Conservation (phyloP, 2,888 invertebrate species). For the Acanthosepion pharaonis region DNA sequence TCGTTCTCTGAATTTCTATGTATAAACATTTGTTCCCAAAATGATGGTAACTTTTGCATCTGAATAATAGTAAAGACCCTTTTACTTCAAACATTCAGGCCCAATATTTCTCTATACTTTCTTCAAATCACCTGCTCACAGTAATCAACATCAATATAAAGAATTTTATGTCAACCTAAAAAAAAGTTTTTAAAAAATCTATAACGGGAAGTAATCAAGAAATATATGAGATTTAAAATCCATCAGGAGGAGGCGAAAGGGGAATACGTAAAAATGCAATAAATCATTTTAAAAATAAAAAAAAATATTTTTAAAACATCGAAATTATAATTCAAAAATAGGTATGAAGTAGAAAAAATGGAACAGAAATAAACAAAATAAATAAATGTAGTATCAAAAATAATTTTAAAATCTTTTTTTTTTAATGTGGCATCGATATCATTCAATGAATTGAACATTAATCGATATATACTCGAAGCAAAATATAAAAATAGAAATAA, state of each 20-base stretch:
- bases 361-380: background rate
- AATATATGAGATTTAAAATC: background rate
- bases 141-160: no score
- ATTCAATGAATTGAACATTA: background rate
- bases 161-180: no score
- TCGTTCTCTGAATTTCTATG: no score
- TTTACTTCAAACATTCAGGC: no score
- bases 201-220: no score
- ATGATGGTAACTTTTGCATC: no score
- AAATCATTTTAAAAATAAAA: constrained; percentile 33
- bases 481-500: background rate
- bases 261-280: background rate
- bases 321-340: background rate
- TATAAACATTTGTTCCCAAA: no score
- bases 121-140: no score
- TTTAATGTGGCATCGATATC: background rate
- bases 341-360: background rate
- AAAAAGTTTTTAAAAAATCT: no score
- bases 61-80: no score
- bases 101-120: no score
- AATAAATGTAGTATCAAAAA: background rate
- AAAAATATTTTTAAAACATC: background rate
- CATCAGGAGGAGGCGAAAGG: background rate
- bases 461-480: background rate
- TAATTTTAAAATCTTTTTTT: background rate